phyloP scores from a whole-genome alignment of 2,113 vertebrate species.

The Bostrychus sinensis region DNA sequence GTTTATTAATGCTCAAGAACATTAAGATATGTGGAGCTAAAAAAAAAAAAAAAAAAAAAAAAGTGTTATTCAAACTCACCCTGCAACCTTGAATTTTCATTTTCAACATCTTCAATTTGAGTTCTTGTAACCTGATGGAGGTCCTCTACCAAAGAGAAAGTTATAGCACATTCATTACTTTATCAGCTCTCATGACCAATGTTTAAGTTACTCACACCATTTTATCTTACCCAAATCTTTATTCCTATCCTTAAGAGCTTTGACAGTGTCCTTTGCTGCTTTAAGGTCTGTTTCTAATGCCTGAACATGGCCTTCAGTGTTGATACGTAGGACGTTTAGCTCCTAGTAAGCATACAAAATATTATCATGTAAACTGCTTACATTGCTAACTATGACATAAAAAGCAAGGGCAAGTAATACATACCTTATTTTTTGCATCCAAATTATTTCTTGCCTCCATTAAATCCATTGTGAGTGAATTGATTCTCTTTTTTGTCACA shows the following conservation, averaged over 20 bases:
- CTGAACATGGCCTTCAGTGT: slow-evolving; percentile 72
- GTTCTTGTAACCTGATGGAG: slow-evolving; percentile 73
- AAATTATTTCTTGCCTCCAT: slow-evolving; percentile 88
- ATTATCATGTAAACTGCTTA: background rate
- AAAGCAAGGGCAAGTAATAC: background rate
- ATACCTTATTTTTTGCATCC: slow-evolving; percentile 86
- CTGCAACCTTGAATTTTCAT: slow-evolving; percentile 71
- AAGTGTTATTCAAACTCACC: slow-evolving; percentile 60
- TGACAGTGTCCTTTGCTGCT: slow-evolving; percentile 56
- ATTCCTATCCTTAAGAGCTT: slow-evolving; percentile 73
- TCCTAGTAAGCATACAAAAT: slow-evolving; percentile 66
- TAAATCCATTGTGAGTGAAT: slow-evolving; percentile 86
- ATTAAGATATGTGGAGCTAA: background rate
- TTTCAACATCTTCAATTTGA: slow-evolving; percentile 73
- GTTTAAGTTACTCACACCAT: background rate
- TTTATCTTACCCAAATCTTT: slow-evolving; percentile 74
- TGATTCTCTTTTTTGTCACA: slow-evolving; percentile 87
- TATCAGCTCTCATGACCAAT: background rate
- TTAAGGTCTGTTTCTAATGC: slow-evolving; percentile 73
- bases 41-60: background rate
- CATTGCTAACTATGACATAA: background rate
- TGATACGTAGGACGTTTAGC: slow-evolving; percentile 76
- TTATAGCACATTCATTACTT: background rate
- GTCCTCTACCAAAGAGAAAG: slow-evolving; percentile 64
- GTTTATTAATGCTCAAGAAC: no score